Percentiles rank a stretch among this genome's conserved stretches.
Evolutionary conservation across 2,888 invertebrate species (phyloP).

Genomic region (Oxytorus armatus): DNA sequence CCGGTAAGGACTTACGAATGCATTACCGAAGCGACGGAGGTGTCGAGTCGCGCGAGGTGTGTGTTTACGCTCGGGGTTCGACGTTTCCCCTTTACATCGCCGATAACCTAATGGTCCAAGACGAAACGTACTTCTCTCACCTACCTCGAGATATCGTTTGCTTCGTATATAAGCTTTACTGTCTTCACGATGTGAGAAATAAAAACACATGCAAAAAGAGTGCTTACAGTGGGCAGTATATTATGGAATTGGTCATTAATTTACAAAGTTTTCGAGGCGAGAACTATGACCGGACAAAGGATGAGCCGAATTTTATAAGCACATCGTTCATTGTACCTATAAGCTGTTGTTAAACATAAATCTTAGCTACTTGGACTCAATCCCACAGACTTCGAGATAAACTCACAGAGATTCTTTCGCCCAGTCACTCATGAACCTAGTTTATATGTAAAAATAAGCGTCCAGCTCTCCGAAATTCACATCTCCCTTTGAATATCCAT

Average conservation of each 20-base stretch:
- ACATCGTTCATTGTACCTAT: neutral
- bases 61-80: conserved; percentile 80
- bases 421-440: no score
- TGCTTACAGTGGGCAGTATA: neutral
- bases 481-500: conserved; percentile 9
- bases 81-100: conserved; percentile 66
- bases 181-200: conserved; percentile 4
- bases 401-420: no score
- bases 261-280: conserved; percentile 3
- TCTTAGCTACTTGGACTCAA: no score
- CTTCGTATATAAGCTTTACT: conserved; percentile 24
- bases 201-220: neutral
- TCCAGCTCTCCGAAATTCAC: neutral
- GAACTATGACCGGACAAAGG: neutral
- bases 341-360: neutral
- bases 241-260: conserved; percentile 14
- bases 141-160: conserved; percentile 18
- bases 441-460: no score
- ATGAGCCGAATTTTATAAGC: neutral
- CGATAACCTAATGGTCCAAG: conserved; percentile 81
- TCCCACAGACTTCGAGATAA: no score
- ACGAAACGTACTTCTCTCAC: conserved; percentile 63
- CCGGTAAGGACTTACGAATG: conserved; percentile 77
- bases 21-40: conserved; percentile 79
- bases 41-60: conserved; percentile 72